Evolutionary conservation across 2,113 vertebrate species (phyloP).

Genomic region (Saimiri boliviensis): DNA sequence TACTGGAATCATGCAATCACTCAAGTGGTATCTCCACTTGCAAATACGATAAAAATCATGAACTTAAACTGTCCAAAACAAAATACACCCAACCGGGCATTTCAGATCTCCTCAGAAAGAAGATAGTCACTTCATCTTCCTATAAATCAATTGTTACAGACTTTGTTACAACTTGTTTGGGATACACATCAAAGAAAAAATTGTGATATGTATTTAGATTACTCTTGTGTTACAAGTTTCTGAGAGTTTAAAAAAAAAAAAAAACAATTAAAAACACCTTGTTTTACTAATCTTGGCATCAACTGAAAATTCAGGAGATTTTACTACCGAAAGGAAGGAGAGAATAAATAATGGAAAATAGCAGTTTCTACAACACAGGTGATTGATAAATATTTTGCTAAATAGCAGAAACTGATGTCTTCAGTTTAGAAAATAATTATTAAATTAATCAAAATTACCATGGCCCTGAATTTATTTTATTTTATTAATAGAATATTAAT

Average conservation of each 20-base stretch:
- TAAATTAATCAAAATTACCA: neutral
- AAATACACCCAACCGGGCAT: neutral
- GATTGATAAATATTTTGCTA: constrained; percentile 5
- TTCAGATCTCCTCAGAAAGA: neutral
- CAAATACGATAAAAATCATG: neutral
- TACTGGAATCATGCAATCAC: neutral
- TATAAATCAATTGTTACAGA: neutral
- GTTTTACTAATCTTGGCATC: neutral
- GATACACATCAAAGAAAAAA: neutral
- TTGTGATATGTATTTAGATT: neutral
- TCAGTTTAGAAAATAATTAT: neutral
- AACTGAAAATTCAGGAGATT: neutral
- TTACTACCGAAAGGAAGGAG: neutral
- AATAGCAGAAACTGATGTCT: neutral
- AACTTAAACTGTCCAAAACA: neutral
- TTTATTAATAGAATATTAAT: neutral
- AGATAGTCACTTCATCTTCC: neutral
- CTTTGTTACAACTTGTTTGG: neutral
- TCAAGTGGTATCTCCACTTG: neutral
- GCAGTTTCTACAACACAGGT: neutral
- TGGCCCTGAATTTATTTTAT: neutral
- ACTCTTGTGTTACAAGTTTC: neutral
- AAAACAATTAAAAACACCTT: neutral
- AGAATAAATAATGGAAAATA: neutral
- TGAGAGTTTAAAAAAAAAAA: neutral